A percentile compares a stretch with the other conserved stretches of the same genome.
These are phyloP conservation scores for Porites evermanni DNA, from an alignment of 92 coral and sea anemone genomes.

Conservation along the genomic window DNA sequence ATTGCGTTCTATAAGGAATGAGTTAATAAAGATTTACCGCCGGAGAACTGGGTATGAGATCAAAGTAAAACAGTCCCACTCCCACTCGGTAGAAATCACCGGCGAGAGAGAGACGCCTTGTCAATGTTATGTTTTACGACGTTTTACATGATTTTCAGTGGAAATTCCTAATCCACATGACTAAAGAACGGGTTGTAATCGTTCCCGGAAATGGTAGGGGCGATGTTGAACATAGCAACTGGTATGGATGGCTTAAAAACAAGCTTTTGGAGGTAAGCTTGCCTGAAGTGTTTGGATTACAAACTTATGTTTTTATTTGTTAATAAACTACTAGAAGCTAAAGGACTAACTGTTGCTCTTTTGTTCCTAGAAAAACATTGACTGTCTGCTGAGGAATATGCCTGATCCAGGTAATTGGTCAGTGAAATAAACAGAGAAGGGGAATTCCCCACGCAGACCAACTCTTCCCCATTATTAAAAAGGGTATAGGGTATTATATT, in stretches of 20 bases:
- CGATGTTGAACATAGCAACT: constrained; percentile 74
- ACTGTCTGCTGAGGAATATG: constrained; percentile 85
- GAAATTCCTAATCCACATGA: not conserved
- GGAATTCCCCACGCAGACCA: not conserved
- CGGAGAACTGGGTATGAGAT: too few relatives aligned
- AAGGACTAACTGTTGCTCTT: not conserved
- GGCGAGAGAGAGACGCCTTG: too few relatives aligned
- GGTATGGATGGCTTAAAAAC: constrained; percentile 87
- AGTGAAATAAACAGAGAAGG: not conserved
- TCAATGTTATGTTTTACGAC: too few relatives aligned
- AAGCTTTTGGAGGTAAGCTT: constrained; percentile 67
- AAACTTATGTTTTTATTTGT: too few relatives aligned
- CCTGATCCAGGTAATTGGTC: constrained; percentile 82
- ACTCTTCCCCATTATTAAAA: too few relatives aligned
- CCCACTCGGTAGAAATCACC: too few relatives aligned
- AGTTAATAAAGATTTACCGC: too few relatives aligned
- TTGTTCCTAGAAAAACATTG: constrained; percentile 68
- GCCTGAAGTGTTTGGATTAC: too few relatives aligned
- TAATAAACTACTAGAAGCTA: not conserved
- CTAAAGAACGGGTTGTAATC: constrained; percentile 63
- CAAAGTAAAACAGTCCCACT: too few relatives aligned
- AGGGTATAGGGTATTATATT: too few relatives aligned
- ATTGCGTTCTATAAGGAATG: too few relatives aligned
- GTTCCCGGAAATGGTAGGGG: constrained; percentile 92
- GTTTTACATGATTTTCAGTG: too few relatives aligned